Evolutionary conservation across 2,888 invertebrate genomes (phyloP).

Genomic region (Lamellibrachia satsuma): DNA sequence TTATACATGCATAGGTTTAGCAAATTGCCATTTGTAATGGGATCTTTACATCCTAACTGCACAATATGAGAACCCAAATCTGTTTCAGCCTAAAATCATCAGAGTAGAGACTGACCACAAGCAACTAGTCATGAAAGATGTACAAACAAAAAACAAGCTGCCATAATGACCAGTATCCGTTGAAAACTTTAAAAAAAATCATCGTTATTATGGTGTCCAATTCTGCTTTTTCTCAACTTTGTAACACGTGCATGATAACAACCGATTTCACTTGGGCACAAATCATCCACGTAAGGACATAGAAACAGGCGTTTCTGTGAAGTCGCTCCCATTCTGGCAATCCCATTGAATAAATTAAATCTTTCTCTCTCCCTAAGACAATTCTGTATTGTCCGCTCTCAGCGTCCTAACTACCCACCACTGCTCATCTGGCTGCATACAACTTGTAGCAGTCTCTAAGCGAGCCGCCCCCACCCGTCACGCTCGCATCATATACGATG

Average conservation of each 20-base stretch:
- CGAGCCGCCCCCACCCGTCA: neutral
- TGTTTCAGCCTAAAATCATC: neutral
- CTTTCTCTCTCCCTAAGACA: neutral
- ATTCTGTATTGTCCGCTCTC: neutral
- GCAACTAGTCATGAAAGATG: neutral
- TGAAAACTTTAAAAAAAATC: neutral
- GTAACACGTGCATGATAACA: neutral
- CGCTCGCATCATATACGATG: neutral
- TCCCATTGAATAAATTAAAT: constrained; percentile 3
- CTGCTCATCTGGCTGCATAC: neutral
- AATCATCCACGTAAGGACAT: neutral
- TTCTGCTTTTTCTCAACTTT: neutral
- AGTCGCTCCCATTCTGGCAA: neutral
- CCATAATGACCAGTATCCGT: neutral
- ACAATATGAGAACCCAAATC: neutral
- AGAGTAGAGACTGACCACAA: neutral
- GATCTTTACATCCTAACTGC: neutral
- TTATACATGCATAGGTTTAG: constrained; percentile 1
- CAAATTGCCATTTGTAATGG: neutral
- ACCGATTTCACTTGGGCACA: neutral
- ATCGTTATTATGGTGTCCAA: neutral
- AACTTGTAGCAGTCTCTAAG: neutral
- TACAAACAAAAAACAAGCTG: neutral
- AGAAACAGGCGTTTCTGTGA: neutral
- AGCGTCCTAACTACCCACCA: neutral